phyloP scores from a whole-genome alignment of 1,140 invertebrate genomes.

The Archegozetes longisetosus region DNA sequence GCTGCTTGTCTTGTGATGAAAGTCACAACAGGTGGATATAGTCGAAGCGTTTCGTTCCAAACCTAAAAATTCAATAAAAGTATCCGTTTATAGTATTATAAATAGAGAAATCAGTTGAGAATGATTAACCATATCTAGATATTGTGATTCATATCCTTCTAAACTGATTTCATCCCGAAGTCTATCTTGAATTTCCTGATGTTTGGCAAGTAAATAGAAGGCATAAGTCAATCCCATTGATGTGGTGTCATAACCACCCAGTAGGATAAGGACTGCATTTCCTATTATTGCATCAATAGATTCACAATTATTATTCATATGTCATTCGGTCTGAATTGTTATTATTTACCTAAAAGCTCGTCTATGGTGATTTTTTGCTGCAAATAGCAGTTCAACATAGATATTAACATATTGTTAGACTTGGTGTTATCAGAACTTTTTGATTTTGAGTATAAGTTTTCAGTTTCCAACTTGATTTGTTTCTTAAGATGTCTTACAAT shows the following conservation, averaged over 20 bases:
- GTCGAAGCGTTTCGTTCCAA: constrained; percentile 20
- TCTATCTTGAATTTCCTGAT: constrained; percentile 31
- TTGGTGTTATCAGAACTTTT: not conserved
- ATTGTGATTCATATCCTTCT: not conserved
- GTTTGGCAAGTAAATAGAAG: constrained; percentile 28
- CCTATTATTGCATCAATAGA: too few relatives aligned
- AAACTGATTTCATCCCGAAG: constrained; percentile 27
- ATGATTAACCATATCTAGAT: constrained; percentile 9
- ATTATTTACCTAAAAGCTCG: constrained; percentile 14
- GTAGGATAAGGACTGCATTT: constrained; percentile 27
- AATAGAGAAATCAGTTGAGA: too few relatives aligned
- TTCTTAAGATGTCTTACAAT: constrained; percentile 25
- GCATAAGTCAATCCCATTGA: constrained; percentile 28
- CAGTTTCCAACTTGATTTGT: not conserved
- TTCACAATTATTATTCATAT: too few relatives aligned
- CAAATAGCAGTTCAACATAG: not conserved
- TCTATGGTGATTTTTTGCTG: not conserved
- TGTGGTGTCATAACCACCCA: constrained; percentile 36
- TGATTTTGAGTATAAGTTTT: not conserved
- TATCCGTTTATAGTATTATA: too few relatives aligned
- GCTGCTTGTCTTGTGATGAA: constrained; percentile 16
- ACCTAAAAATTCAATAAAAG: constrained; percentile 17
- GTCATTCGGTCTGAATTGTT: too few relatives aligned
- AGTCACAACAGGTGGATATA: constrained; percentile 24
- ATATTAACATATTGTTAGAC: not conserved